A percentile compares a stretch with the other conserved stretches of the same genome.
Evolutionary conservation across 2,797 vertebrate species (phyloP).

Genomic region (Toxotes lorentzi): DNA sequence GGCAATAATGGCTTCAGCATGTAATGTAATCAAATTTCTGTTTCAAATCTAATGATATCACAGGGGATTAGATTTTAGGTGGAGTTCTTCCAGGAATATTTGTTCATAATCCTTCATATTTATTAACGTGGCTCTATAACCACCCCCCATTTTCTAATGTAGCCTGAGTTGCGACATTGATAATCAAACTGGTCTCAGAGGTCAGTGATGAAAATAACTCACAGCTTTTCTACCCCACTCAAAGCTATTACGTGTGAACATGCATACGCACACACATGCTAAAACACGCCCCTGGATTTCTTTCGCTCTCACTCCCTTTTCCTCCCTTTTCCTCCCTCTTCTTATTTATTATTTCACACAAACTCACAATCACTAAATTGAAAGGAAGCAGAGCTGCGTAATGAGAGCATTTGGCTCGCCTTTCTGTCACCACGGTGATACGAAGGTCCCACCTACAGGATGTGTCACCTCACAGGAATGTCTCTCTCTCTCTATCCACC

Average conservation of each 20-base stretch:
- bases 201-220: slow-evolving; percentile 44
- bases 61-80: slow-evolving; percentile 1
- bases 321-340: slow-evolving; percentile 50
- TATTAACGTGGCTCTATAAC: background rate
- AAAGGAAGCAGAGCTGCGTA: slow-evolving; percentile 68
- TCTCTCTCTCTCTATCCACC: slow-evolving; percentile 26
- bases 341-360: slow-evolving; percentile 44
- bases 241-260: slow-evolving; percentile 25
- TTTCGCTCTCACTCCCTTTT: slow-evolving; percentile 40
- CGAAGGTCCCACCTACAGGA: slow-evolving; percentile 79
- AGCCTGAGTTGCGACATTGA: background rate
- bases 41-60: slow-evolving; percentile 15
- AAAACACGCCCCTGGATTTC: slow-evolving; percentile 12
- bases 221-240: slow-evolving; percentile 21
- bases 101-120: background rate
- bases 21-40: background rate
- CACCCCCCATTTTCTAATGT: background rate
- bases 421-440: slow-evolving; percentile 78
- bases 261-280: slow-evolving; percentile 12
- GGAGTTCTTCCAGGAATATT: background rate
- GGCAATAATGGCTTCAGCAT: background rate
- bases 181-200: slow-evolving; percentile 15
- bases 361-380: slow-evolving; percentile 19
- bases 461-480: slow-evolving; percentile 84
- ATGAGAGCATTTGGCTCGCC: slow-evolving; percentile 76